A percentile compares a stretch with the other conserved stretches of the same genome.
Evolutionary conservation across 2,797 vertebrate genomes (phyloP).

Genomic region (Tenualosa ilisha): DNA sequence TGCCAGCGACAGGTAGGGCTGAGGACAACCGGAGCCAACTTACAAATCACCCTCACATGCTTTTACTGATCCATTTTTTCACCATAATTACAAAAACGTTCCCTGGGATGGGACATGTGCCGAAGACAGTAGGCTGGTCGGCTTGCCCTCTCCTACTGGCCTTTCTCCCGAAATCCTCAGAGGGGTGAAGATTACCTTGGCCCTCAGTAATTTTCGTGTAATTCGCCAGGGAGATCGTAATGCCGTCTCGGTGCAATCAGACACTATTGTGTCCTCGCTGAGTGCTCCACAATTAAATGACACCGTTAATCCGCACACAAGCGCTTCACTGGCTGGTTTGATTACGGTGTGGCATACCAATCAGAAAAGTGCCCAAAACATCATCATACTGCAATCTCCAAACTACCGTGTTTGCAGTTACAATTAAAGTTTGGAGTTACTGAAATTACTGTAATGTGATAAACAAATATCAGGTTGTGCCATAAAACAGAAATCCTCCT

Average conservation of each 20-base stretch:
- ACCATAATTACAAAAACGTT: neutral
- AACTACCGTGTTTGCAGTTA: neutral
- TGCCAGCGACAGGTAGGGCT: neutral
- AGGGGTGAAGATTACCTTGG: constrained; percentile 4
- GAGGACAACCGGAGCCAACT: neutral
- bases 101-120: neutral
- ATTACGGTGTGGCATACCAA: constrained; percentile 12
- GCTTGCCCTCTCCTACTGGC: neutral
- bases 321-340: neutral
- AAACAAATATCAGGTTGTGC: neutral
- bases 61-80: neutral
- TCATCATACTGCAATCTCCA: neutral
- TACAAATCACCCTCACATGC: neutral
- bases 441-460: neutral
- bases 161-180: neutral
- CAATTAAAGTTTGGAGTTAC: constrained; percentile 1
- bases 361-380: neutral
- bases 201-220: neutral
- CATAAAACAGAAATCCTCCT: neutral
- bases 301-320: neutral
- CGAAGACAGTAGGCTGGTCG: neutral
- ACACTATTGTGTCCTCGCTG: constrained; percentile 10
- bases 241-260: neutral
- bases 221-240: neutral
- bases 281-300: neutral